These are phyloP conservation scores for Andrena hattorfiana DNA, from an alignment of 2,888 invertebrate species.

Conservation along the genomic window DNA sequence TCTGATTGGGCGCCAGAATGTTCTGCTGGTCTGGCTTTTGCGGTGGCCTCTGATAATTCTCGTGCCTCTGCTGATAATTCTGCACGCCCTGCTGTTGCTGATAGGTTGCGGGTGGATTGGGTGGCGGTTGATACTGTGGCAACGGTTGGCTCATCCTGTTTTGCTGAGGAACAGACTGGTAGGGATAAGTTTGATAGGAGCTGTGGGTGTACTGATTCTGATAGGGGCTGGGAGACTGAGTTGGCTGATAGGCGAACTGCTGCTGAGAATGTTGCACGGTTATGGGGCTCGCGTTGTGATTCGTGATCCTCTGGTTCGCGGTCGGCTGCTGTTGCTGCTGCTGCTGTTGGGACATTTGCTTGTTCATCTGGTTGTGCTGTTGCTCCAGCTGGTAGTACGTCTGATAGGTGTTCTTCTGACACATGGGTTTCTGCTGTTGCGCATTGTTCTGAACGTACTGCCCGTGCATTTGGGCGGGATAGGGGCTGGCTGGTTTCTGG, in stretches of 20 bases:
- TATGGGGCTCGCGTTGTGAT: slow-evolving; percentile 81
- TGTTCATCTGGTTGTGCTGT: slow-evolving; percentile 84
- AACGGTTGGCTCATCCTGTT: slow-evolving; percentile 79
- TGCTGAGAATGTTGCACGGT: slow-evolving; percentile 81
- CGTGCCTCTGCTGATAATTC: slow-evolving; percentile 70
- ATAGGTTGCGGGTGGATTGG: slow-evolving; percentile 79
- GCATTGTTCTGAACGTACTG: slow-evolving; percentile 78
- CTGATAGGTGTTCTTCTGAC: slow-evolving; percentile 77
- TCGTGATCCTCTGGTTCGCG: slow-evolving; percentile 77
- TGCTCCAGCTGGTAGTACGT: slow-evolving; percentile 82
- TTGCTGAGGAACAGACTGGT: slow-evolving; percentile 76
- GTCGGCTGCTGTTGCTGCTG: slow-evolving; percentile 81
- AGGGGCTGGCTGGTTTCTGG: slow-evolving; percentile 82
- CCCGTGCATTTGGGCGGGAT: slow-evolving; percentile 78
- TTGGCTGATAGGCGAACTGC: slow-evolving; percentile 74
- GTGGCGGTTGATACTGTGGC: slow-evolving; percentile 85
- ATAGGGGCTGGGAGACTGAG: slow-evolving; percentile 79
- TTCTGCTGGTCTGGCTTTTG: slow-evolving; percentile 84
- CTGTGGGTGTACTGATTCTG: slow-evolving; percentile 78
- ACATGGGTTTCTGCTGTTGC: slow-evolving; percentile 67
- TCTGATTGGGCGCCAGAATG: slow-evolving; percentile 78
- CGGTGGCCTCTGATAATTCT: slow-evolving; percentile 80
- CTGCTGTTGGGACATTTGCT: slow-evolving; percentile 80
- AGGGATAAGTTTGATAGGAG: slow-evolving; percentile 77
- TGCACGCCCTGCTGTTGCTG: slow-evolving; percentile 78